Evolutionary conservation across 2,888 invertebrate genomes (phyloP).

Genomic region (Scrobipalpa atriplicella): DNA sequence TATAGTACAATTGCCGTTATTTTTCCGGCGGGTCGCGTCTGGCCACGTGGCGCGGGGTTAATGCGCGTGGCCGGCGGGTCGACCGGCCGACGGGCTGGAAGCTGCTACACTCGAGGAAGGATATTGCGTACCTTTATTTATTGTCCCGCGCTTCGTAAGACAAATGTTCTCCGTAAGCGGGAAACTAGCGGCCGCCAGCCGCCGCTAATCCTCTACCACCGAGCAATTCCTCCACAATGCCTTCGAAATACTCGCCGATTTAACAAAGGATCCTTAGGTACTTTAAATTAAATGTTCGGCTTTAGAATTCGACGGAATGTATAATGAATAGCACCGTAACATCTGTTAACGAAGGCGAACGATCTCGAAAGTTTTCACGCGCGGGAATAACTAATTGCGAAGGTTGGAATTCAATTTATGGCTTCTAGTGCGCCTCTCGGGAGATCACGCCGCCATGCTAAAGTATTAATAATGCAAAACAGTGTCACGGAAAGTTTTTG

Average conservation of each 20-base stretch:
- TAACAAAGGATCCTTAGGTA: slow-evolving; percentile 77
- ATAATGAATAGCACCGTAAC: slow-evolving; percentile 83
- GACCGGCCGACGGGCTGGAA: slow-evolving; percentile 28
- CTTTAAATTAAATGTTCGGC: slow-evolving; percentile 82
- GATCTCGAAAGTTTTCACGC: slow-evolving; percentile 83
- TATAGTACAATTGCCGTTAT: slow-evolving; percentile 49
- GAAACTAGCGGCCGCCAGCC: slow-evolving; percentile 57
- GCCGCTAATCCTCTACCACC: slow-evolving; percentile 63
- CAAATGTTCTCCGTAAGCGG: slow-evolving; percentile 61
- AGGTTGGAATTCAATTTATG: slow-evolving; percentile 82
- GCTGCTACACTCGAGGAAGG: slow-evolving; percentile 42
- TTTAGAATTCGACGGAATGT: slow-evolving; percentile 82
- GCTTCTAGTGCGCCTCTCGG: slow-evolving; percentile 79
- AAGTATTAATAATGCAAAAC: slow-evolving; percentile 83
- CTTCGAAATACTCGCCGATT: slow-evolving; percentile 68
- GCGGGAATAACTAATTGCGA: slow-evolving; percentile 83
- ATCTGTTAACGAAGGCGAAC: slow-evolving; percentile 83
- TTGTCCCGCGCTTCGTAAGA: slow-evolving; percentile 60
- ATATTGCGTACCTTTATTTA: slow-evolving; percentile 68
- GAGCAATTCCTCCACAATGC: slow-evolving; percentile 66
- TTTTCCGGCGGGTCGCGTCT: slow-evolving; percentile 42
- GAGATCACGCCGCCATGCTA: slow-evolving; percentile 78
- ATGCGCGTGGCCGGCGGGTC: slow-evolving; percentile 45
- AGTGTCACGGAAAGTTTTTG: slow-evolving; percentile 82
- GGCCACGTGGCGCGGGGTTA: slow-evolving; percentile 50